Evolutionary conservation across 2,113 vertebrate genomes (phyloP), one percentile per base, ranked within the genome.

Genomic region (Notarius quadriscutis): DNA sequence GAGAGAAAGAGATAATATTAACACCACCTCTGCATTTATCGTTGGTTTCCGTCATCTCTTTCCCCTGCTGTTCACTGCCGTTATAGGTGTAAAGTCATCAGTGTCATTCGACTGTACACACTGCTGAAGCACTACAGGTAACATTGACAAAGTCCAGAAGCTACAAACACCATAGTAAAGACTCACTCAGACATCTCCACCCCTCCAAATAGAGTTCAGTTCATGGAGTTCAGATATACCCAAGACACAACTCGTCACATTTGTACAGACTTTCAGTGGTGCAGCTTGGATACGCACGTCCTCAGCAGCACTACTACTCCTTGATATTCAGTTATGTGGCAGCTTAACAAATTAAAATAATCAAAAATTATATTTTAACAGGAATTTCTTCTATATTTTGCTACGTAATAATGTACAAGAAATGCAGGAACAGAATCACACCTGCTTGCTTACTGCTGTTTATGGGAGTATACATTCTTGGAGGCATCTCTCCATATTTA

Each of bases 401-500:
- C 17, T 34, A 20, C 7, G 7, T 8, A 72, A 9, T 41, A 50
- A 22, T 4, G 71, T 18, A 5, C 22, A 18, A 74, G 8, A 9
- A 10, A 20, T 5, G 14, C 74, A 51, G 48, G 48, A 77, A 77
- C 9, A 5, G 48, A n/a, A 11, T 20, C 71, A 48, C 67, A 84
- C 65, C 67, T 84, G 27, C 27, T 41, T 9, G 30, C 69, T n/a
- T 50, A 75, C 14, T 50, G 71, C 34, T n/a, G 30, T 85, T 85
- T 50, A 85, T 34, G 7, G 34, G 34, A 41, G 8, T 48, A n/a
- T 77, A 48, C 53, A 22, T 22, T 15, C 48, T 53, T n/a, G 11
- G 74, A 62, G 20, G 83, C 22, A 60, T 41, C n/a, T 14, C 74
- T 72, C 69, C 30, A 58, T 77, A 55, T 75, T 85, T 75, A 85